These are phyloP conservation scores for Vannuccia rotundouncinata DNA, from an alignment of 2,888 invertebrate species.

Conservation along the genomic window DNA sequence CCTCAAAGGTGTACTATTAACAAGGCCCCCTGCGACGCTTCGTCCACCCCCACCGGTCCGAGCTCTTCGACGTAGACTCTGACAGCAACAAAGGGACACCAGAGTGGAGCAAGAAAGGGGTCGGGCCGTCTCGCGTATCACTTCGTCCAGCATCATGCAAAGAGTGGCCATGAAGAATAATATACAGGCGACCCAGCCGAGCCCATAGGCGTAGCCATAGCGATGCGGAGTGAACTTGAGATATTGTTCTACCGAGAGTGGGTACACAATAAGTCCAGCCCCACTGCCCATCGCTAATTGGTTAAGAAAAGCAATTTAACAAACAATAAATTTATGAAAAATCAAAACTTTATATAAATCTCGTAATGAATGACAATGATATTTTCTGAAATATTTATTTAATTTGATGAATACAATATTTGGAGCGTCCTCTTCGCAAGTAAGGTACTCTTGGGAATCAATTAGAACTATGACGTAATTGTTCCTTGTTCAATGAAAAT, in stretches of 20 bases:
- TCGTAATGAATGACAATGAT: too few relatives aligned
- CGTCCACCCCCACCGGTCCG: neutral
- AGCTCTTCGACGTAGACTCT: neutral
- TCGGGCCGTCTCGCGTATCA: slow-evolving; percentile 43
- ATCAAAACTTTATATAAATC: too few relatives aligned
- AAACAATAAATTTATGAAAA: too few relatives aligned
- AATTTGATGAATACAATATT: too few relatives aligned
- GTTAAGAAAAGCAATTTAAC: too few relatives aligned
- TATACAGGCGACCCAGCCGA: slow-evolving; percentile 53
- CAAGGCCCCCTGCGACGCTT: neutral
- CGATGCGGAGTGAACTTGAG: slow-evolving; percentile 44
- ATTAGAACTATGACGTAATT: too few relatives aligned
- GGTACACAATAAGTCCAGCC: slow-evolving; percentile 51
- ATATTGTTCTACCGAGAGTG: slow-evolving; percentile 48
- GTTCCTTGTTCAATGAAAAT: too few relatives aligned
- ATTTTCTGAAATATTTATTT: too few relatives aligned
- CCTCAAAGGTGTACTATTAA: neutral
- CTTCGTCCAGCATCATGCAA: slow-evolving; percentile 51
- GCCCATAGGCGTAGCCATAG: slow-evolving; percentile 52
- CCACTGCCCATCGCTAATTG: slow-evolving; percentile 50
- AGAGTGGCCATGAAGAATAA: slow-evolving; percentile 50
- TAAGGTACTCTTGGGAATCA: too few relatives aligned
- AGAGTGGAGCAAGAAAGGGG: neutral
- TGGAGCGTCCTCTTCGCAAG: too few relatives aligned
- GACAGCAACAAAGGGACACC: slow-evolving; percentile 8